Percentiles rank a stretch among this genome's conserved stretches.
These are phyloP conservation scores for Oreonectes daqikongensis DNA, from an alignment of 2,797 vertebrate genomes.

Conservation along the genomic window DNA sequence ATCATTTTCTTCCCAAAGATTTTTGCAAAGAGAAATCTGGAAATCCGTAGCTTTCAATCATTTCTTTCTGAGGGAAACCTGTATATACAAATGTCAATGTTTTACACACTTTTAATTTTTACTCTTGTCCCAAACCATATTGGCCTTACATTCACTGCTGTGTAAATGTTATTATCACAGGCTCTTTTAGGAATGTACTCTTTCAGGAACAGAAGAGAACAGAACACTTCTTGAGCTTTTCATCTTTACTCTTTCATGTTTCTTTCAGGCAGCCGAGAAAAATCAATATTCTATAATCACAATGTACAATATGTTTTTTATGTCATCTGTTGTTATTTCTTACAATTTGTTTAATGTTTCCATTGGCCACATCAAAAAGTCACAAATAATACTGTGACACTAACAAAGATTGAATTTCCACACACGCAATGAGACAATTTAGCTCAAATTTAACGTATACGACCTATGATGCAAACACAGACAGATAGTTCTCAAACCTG, in stretches of 20 bases:
- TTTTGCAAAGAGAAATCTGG: too few relatives aligned
- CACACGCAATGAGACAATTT: background rate
- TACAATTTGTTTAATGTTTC: slow-evolving; percentile 11
- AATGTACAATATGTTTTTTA: slow-evolving; percentile 4
- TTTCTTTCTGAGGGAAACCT: background rate
- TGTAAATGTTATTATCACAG: background rate
- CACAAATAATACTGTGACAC: background rate
- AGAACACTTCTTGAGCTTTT: slow-evolving; percentile 24
- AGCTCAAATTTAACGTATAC: background rate
- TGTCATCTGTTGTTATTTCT: slow-evolving; percentile 23
- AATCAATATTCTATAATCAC: slow-evolving; percentile 32
- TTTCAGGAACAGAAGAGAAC: slow-evolving; percentile 31
- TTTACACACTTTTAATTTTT: background rate
- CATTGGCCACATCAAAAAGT: slow-evolving; percentile 21
- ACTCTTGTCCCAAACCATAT: background rate
- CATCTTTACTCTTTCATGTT: slow-evolving; percentile 46
- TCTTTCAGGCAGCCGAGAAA: slow-evolving; percentile 20
- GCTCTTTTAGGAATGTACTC: slow-evolving; percentile 16
- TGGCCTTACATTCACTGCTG: background rate
- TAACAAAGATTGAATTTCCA: slow-evolving; percentile 11
- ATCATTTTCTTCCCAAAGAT: too few relatives aligned
- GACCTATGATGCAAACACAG: background rate
- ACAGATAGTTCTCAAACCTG: background rate
- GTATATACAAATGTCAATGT: too few relatives aligned
- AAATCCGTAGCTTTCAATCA: background rate